Base-by-base conservation (phyloP, 2,113 vertebrate species). In the Typhlomys cinereus region DNA sequence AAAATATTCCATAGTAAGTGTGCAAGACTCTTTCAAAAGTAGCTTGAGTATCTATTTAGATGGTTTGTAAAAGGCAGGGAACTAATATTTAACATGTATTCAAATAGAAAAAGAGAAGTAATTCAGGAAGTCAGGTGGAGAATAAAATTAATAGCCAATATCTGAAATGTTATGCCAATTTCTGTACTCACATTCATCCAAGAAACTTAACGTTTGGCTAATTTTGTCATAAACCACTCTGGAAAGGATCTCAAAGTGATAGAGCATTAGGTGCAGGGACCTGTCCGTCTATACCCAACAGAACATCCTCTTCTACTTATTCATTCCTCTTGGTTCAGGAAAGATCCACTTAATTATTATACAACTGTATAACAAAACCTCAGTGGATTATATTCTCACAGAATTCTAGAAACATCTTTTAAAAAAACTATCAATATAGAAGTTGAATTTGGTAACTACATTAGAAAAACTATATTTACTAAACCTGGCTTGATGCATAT, bases 51-150 rank as follows among this genome's bases (percentile, higher is more conserved):
- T 86, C 39, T 89, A 71, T 94, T 88, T 75, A 83, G 61, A 87
- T 86, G 64, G 73, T 41, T 93, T 93, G 67, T 48, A 29, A 93
- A 62, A 92, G 92, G 39, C 67, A 94, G 82, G 48, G 89, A 95
- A 29, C 82, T 95, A 78, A 88, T 90, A 86, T 80, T 95, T 93
- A 95, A 91, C 75, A 73, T 80, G 61, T 39, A 90, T 93, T 95
- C 50, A 95, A 69, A 89, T 59, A 89, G 62, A 80, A 90, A 95
- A 86, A 89, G 89, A n/a, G 44, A 95, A 95, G 92, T 71, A 84
- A 94, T 69, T 21, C 46, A 90, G 52, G 59, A 90, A 96, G 85
- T 93, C 84, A 90, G 75, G 36, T 76, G 44, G 50, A 59, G 39
- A 57, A 69, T 39, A 74, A 34, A 87, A 90, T 78, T 92, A 93